A percentile compares a stretch with the other conserved stretches of the same genome.
These are phyloP conservation scores for Melanotaenia parkinsoni DNA, from an alignment of 2,797 vertebrate species.

Conservation along the genomic window DNA sequence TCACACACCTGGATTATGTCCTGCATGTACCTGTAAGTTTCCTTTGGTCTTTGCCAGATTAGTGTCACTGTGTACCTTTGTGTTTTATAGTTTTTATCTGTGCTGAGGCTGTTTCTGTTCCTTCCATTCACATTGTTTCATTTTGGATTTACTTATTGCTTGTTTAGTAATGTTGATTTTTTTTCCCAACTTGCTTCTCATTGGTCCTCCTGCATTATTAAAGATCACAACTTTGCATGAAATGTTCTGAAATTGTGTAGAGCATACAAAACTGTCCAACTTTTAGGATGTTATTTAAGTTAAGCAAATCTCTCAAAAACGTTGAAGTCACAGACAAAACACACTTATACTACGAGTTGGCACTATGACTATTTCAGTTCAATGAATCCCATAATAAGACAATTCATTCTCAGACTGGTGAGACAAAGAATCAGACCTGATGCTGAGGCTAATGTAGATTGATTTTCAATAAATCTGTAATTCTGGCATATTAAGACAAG, in stretches of 20 bases:
- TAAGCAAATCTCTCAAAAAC: too few relatives aligned
- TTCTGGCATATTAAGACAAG: background rate
- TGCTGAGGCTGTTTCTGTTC: background rate
- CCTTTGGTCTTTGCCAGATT: too few relatives aligned
- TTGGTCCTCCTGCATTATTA: too few relatives aligned
- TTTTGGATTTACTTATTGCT: too few relatives aligned
- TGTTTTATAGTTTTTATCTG: background rate
- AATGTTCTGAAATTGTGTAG: too few relatives aligned
- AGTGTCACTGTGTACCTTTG: background rate
- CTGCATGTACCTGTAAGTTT: background rate
- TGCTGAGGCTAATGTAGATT: constrained; percentile 12
- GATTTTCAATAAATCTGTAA: background rate
- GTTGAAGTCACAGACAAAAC: too few relatives aligned
- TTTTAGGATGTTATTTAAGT: too few relatives aligned
- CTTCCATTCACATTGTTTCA: background rate
- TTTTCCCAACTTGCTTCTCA: too few relatives aligned
- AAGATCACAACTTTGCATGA: too few relatives aligned
- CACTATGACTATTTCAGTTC: constrained; percentile 38
- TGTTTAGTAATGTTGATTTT: background rate
- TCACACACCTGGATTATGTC: background rate
- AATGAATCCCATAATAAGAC: constrained; percentile 56
- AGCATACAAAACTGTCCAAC: too few relatives aligned
- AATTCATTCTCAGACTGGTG: constrained; percentile 19
- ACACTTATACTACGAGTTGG: background rate
- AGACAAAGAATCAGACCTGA: constrained; percentile 23